Evolutionary conservation across 2,888 invertebrate species (phyloP), one percentile per base, ranked within the genome.

Genomic region (Cerastis leucographa): DNA sequence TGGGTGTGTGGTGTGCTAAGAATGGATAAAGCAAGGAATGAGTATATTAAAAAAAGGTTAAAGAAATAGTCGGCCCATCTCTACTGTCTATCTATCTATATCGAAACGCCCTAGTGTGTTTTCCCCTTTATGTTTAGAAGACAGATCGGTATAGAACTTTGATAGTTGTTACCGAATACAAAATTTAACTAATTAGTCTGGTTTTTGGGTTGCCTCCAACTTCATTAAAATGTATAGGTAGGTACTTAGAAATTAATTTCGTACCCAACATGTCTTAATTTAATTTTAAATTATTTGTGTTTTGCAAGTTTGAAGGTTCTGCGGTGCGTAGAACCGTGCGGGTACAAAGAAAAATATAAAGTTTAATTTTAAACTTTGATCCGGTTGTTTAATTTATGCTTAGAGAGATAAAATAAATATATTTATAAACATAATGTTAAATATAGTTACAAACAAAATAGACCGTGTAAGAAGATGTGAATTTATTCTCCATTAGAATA

Each of bases 111-210:
- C 22, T 17, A n/a, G 42, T n/a, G 42, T 73, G n/a, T 35, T 35
- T 42, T 35, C 29, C n/a, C 17, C 61, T 14, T 78, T 74, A 77
- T 80, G 78, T 85, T 82, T 84, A 85, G 71, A 83, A 77, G 87
- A 85, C 78, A 80, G 83, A 85, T 88, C 83, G 74, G 74, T 65
- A 78, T 76, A 64, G 69, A 89, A 89, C 83, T 89, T 90, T 35
- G 51, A 73, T 87, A 88, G 90, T 90, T 91, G 88, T 89, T 88
- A 83, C 80, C 81, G 75, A 87, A 86, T 85, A 81, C 86, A 76
- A 75, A 86, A 87, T 75, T 88, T 90, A 89, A 90, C 90, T 90
- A 90, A 91, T 89, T 86, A 84, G 78, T 80, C 83, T 84, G 84
- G 85, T 88, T 89, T 85, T 73, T 74, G 76, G 74, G 67, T 74